Conservation (phyloP, 1,140 invertebrate genomes). For the Periplaneta americana region DNA sequence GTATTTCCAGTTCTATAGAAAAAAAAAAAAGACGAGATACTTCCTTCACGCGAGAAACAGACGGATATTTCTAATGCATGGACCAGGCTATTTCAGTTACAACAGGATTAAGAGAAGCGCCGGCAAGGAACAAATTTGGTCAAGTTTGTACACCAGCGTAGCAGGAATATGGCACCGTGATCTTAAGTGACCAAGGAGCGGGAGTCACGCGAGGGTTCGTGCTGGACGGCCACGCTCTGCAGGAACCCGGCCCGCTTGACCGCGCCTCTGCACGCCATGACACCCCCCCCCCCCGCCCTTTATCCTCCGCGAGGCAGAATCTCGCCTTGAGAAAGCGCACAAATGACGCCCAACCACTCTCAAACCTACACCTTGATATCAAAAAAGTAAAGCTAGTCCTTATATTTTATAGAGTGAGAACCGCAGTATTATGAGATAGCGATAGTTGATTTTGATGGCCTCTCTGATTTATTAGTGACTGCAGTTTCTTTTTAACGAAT, state of each 20-base stretch:
- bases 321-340: neutral
- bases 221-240: neutral
- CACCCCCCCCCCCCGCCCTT: neutral
- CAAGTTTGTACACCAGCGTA: neutral
- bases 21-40: too few relatives aligned
- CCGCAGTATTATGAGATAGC: neutral
- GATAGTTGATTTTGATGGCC: too few relatives aligned
- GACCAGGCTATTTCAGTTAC: too few relatives aligned
- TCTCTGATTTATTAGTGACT: too few relatives aligned
- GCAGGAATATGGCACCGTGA: neutral
- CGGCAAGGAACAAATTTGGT: neutral
- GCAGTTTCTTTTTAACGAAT: too few relatives aligned
- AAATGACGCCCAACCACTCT: neutral
- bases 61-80: neutral
- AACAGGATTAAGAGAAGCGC: neutral
- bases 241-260: neutral
- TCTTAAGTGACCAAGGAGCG: neutral
- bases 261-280: neutral
- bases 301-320: neutral
- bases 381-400: too few relatives aligned
- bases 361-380: too few relatives aligned
- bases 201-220: neutral
- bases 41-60: too few relatives aligned
- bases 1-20: too few relatives aligned
- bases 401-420: neutral